phyloP scores from a whole-genome alignment of 2,797 vertebrate genomes.

The Alcedo atthis region DNA sequence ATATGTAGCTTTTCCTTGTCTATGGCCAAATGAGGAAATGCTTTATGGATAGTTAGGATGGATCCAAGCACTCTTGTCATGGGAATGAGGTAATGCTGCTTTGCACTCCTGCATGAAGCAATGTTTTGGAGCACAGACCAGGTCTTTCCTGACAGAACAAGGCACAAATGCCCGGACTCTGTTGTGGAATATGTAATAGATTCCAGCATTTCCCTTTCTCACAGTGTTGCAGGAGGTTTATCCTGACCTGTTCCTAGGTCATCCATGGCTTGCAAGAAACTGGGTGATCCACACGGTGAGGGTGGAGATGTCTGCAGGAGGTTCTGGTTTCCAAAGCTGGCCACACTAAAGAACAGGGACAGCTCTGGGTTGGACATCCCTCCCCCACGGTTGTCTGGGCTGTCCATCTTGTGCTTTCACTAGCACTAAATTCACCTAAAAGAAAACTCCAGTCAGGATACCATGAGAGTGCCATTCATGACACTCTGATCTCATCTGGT shows the following conservation, averaged over 20 bases:
- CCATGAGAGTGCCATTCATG: not conserved
- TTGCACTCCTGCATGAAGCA: not conserved
- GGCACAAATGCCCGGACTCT: not conserved
- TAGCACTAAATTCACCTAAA: not conserved
- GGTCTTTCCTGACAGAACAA: not conserved
- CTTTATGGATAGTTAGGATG: not conserved
- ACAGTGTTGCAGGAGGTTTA: accelerated
- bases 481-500: slow-evolving; percentile 24
- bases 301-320: accelerated
- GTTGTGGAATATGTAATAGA: not conserved
- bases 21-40: not conserved
- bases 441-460: not conserved
- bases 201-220: not conserved
- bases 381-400: not conserved
- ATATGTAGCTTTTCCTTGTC: not conserved
- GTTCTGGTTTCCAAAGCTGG: not conserved
- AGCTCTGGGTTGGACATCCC: not conserved
- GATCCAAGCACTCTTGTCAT: not conserved
- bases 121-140: not conserved
- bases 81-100: slow-evolving; percentile 2
- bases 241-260: not conserved
- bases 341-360: not conserved
- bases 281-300: not conserved
- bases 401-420: not conserved
- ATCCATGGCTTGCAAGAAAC: not conserved